A percentile compares a stretch with the other conserved stretches of the same genome.
These are phyloP conservation scores for Drosophila vallismaia DNA, from an alignment of 2,888 invertebrate genomes.

Conservation along the genomic window DNA sequence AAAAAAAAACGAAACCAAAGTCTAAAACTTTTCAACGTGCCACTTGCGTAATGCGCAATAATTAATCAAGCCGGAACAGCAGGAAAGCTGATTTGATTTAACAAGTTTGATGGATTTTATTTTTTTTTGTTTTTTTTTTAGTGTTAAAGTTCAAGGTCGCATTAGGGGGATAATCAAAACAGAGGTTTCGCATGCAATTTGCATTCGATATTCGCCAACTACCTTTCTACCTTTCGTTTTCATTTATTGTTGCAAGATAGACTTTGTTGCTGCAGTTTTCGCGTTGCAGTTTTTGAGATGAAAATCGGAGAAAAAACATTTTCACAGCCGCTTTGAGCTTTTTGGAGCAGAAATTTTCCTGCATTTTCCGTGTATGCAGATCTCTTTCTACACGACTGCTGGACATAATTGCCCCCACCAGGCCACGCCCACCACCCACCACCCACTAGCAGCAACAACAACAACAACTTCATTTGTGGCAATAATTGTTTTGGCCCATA, in stretches of 20 bases:
- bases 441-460: conserved; percentile 39
- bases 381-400: conserved; percentile 73
- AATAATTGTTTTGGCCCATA: conserved; percentile 79
- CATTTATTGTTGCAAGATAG: conserved; percentile 40
- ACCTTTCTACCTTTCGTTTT: conserved; percentile 66
- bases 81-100: conserved; percentile 45
- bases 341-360: conserved; percentile 77
- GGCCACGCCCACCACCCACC: conserved; percentile 58
- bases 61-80: conserved; percentile 54
- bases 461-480: conserved; percentile 62
- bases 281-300: conserved; percentile 13
- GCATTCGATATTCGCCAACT: conserved; percentile 18
- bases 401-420: conserved; percentile 72
- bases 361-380: conserved; percentile 60
- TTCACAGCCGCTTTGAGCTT: conserved; percentile 75
- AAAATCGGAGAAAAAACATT: conserved; percentile 50
- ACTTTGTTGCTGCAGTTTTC: conserved; percentile 27
- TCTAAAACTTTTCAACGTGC: conserved; percentile 28
- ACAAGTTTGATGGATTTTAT: conserved; percentile 38
- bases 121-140: conserved; percentile 3
- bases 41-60: conserved; percentile 64
- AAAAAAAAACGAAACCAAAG: conserved; percentile 1
- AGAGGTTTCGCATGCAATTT: conserved; percentile 77
- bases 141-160: conserved; percentile 78
- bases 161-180: conserved; percentile 57